These are phyloP conservation scores for Alouatta palliata DNA, from an alignment of 2,113 vertebrate genomes.

Conservation along the genomic window DNA sequence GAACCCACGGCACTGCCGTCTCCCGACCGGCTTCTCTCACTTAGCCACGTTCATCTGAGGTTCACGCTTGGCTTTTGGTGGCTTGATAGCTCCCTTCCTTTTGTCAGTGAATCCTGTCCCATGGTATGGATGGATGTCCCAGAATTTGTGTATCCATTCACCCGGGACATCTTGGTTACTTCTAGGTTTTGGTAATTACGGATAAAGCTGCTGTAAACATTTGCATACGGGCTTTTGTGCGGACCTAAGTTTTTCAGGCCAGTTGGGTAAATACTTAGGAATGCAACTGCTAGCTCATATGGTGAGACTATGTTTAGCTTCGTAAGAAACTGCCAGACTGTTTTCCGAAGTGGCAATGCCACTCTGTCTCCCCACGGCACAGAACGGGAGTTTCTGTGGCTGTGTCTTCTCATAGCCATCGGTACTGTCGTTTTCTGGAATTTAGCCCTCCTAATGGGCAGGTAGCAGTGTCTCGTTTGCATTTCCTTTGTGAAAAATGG, in stretches of 20 bases:
- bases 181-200: background rate
- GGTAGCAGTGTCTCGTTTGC: background rate
- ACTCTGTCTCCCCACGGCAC: fast-evolving
- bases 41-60: fast-evolving
- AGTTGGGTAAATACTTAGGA: conserved; percentile 34
- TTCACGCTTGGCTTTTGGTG: fast-evolving
- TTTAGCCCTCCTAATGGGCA: fast-evolving
- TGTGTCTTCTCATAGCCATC: fast-evolving
- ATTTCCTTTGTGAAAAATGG: background rate
- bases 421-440: fast-evolving
- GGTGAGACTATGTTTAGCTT: background rate
- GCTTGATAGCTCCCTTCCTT: fast-evolving
- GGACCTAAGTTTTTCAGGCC: background rate
- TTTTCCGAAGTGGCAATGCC: fast-evolving
- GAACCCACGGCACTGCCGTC: fast-evolving
- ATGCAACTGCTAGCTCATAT: background rate
- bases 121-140: too few species aligned
- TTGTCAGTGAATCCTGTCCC: background rate
- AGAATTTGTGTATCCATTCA: fast-evolving
- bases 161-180: background rate
- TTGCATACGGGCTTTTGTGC: background rate
- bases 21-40: fast-evolving
- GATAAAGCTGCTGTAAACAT: background rate
- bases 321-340: background rate
- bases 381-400: fast-evolving